A percentile compares a stretch with the other conserved stretches of the same genome.
Conservation (phyloP, 2,888 invertebrate genomes). For the Apeira syringaria region DNA sequence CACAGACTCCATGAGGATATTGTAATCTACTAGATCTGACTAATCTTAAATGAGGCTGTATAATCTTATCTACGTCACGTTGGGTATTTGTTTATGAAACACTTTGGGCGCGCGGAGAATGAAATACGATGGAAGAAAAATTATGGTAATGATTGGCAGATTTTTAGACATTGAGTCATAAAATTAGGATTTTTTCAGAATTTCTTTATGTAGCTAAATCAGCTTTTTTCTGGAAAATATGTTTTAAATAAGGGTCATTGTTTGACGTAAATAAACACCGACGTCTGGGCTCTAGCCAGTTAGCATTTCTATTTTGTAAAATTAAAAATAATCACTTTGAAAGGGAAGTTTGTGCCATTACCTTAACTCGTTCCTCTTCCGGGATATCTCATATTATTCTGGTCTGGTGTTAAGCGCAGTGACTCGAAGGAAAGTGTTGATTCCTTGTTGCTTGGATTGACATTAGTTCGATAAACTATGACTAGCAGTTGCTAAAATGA, state of each 20-base stretch:
- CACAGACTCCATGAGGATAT: slow-evolving; percentile 74
- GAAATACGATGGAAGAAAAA: too few relatives aligned
- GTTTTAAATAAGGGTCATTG: too few relatives aligned
- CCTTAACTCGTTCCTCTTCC: not conserved
- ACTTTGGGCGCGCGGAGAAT: too few relatives aligned
- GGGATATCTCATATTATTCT: slow-evolving; percentile 1
- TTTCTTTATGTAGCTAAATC: too few relatives aligned
- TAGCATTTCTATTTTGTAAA: not conserved
- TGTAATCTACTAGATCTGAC: slow-evolving; percentile 53
- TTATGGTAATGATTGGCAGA: too few relatives aligned
- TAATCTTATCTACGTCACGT: slow-evolving; percentile 47
- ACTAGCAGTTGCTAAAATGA: slow-evolving; percentile 2
- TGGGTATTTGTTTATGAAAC: slow-evolving; percentile 9
- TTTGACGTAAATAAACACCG: too few relatives aligned
- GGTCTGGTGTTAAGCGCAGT: slow-evolving; percentile 7
- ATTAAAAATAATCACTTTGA: not conserved
- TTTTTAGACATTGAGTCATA: too few relatives aligned
- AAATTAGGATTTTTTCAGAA: too few relatives aligned
- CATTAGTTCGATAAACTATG: slow-evolving; percentile 1
- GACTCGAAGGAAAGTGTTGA: slow-evolving; percentile 4
- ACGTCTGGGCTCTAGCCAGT: too few relatives aligned
- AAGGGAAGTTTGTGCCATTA: slow-evolving; percentile 9
- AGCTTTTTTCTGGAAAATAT: too few relatives aligned
- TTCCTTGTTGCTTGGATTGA: slow-evolving; percentile 15
- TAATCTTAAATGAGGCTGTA: slow-evolving; percentile 50